phyloP scores from a whole-genome alignment of 2,113 vertebrate genomes.

The Calyptomena viridis region DNA sequence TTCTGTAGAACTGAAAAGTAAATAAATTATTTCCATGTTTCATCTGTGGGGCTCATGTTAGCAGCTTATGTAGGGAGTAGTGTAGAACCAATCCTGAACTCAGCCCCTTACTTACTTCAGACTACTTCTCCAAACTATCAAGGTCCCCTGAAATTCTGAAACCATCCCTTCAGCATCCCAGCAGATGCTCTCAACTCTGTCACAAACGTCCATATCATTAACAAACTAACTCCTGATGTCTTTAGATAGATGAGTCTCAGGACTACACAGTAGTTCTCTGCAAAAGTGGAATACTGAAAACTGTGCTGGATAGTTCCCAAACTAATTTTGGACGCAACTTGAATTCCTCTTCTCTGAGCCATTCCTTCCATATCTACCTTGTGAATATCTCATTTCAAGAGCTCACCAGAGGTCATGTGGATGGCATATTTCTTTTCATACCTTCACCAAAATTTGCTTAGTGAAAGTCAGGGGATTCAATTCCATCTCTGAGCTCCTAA shows the following conservation, averaged over 20 bases:
- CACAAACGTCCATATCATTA: neutral
- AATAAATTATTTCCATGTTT: neutral
- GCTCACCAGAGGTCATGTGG: neutral
- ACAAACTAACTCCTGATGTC: neutral
- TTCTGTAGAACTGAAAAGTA: neutral
- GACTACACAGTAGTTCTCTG: neutral
- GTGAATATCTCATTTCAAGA: neutral
- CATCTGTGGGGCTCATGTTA: neutral
- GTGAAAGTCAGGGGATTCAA: neutral
- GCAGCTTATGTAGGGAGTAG: neutral
- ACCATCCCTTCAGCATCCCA: neutral
- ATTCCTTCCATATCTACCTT: neutral
- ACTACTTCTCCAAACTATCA: neutral
- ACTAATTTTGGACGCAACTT: neutral
- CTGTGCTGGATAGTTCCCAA: neutral
- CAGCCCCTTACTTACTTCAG: neutral
- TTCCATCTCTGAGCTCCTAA: neutral
- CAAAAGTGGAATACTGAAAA: neutral
- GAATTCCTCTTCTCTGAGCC: neutral
- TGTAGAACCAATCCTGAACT: neutral
- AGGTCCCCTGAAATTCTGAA: neutral
- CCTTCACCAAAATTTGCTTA: neutral
- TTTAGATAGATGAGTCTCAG: neutral
- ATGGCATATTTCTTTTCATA: neutral
- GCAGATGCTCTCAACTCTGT: neutral